These are phyloP conservation scores for Lordiphosa andalusiaca DNA, from an alignment of 2,888 invertebrate species.

Conservation along the genomic window DNA sequence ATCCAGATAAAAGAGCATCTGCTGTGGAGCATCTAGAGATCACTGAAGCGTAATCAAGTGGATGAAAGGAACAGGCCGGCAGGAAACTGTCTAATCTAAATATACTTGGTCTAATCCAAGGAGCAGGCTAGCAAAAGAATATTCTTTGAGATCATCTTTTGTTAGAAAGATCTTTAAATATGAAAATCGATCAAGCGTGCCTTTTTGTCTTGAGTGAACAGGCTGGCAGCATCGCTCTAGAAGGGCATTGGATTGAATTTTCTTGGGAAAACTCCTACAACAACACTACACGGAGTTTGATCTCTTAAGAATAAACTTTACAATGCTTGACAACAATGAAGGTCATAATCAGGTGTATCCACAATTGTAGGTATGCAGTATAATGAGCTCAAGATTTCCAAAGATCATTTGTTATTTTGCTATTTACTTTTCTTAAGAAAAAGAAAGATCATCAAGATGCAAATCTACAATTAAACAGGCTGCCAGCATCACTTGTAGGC, in stretches of 20 bases:
- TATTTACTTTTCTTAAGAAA: too few species aligned
- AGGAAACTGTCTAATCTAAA: background rate
- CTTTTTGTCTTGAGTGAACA: too few species aligned
- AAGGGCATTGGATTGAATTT: too few species aligned
- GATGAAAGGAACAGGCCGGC: slow-evolving; percentile 11
- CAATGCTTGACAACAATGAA: background rate
- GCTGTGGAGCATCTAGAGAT: slow-evolving; percentile 21
- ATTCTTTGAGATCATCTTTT: background rate
- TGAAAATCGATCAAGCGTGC: slow-evolving; percentile 2
- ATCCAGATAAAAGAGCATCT: slow-evolving; percentile 6
- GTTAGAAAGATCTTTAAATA: background rate
- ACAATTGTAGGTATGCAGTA: too few species aligned
- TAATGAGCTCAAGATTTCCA: too few species aligned
- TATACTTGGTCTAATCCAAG: slow-evolving; percentile 1
- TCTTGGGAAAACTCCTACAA: too few species aligned
- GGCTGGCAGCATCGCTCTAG: too few species aligned
- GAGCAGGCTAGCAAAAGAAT: slow-evolving; percentile 7
- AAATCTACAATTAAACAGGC: background rate
- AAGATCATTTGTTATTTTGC: too few species aligned
- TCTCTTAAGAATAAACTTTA: too few species aligned
- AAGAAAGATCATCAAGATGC: too few species aligned
- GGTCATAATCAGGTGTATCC: background rate
- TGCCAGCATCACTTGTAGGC: too few species aligned
- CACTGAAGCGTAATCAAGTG: slow-evolving; percentile 36
- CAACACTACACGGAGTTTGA: too few species aligned